Evolutionary conservation across 2,888 invertebrate genomes (phyloP), one percentile per base, ranked within the genome.

Genomic region (Dryococelus australis): DNA sequence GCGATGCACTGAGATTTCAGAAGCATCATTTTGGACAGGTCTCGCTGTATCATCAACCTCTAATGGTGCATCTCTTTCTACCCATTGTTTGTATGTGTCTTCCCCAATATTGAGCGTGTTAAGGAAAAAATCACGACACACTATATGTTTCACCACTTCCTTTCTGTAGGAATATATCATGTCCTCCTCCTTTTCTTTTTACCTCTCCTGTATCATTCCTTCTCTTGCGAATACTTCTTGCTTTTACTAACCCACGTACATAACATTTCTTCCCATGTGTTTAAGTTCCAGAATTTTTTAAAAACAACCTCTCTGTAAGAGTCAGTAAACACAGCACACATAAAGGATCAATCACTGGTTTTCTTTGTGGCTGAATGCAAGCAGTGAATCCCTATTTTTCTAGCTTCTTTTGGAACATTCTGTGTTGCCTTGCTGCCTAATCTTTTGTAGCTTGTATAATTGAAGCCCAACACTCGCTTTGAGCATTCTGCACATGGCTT

Each of bases 151-250:
- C 81, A 12, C 28, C 81, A 81, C 20, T 35, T 81, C 20, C 28
- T 81, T 81, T 81, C 20, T 81, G 81, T 35, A 81, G 27, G 28
- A 35, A 35, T 81, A 81, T 81, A 81, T 81, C 13, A 35, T 81
- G 81, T 10, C 27, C 81, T 81, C 20, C 81, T 81, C 35, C 81
- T 35, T 81, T 81, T 81, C 27, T 81, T 81, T 81, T 81, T 35
- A 35, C 35, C 6, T 35, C 81, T 35, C 81, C 81, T 81, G 81
- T 81, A 81, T 35, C 81, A 35, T 81, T 81, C 81, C 81, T 81
- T 20, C 81, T 81, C 81, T 12, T 81, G 35, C 27, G 27, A 81
- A 81, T 81, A 27, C 6, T 81, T 35, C 35, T 81, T 10, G 81
- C 26, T 35, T 27, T 35, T 35, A 81, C 81, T 35, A 27, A 35